These are phyloP conservation scores for Recurvirostra avosetta DNA, from an alignment of 2,113 vertebrate species.

Conservation along the genomic window DNA sequence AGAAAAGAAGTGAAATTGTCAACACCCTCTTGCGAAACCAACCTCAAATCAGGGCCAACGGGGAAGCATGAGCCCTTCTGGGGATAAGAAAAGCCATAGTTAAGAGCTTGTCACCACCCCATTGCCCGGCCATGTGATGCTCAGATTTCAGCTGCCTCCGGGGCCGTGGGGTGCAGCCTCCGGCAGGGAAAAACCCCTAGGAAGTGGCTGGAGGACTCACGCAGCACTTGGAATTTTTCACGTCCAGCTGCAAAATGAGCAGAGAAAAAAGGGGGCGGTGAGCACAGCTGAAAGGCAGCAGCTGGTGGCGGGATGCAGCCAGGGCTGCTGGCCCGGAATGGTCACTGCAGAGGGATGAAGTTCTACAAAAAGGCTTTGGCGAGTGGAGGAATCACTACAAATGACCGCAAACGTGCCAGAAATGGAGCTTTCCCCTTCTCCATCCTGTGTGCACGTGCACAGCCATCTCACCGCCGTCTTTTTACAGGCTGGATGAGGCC, in stretches of 20 bases:
- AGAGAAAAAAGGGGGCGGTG: fast-evolving
- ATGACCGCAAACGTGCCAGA: fast-evolving
- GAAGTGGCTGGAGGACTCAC: background rate
- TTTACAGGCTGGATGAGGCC: background rate
- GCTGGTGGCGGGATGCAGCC: background rate
- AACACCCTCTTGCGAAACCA: fast-evolving
- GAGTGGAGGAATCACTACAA: background rate
- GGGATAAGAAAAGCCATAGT: background rate
- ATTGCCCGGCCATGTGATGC: fast-evolving
- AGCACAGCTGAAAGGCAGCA: fast-evolving
- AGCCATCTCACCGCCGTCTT: fast-evolving
- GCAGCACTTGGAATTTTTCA: background rate
- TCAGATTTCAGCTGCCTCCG: background rate
- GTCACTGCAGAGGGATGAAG: background rate
- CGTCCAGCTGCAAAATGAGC: fast-evolving
- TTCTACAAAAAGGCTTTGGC: fast-evolving
- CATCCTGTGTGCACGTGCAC: fast-evolving
- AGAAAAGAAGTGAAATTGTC: background rate
- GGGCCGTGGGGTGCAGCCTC: fast-evolving
- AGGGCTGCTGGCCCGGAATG: fast-evolving
- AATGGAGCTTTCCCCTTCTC: background rate
- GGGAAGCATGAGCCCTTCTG: background rate
- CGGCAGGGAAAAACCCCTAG: fast-evolving
- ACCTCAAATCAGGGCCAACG: fast-evolving
- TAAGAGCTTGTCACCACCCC: fast-evolving